Conservation (phyloP, 64 coral and sea anemone species). For the Exaiptasia diaphana region DNA sequence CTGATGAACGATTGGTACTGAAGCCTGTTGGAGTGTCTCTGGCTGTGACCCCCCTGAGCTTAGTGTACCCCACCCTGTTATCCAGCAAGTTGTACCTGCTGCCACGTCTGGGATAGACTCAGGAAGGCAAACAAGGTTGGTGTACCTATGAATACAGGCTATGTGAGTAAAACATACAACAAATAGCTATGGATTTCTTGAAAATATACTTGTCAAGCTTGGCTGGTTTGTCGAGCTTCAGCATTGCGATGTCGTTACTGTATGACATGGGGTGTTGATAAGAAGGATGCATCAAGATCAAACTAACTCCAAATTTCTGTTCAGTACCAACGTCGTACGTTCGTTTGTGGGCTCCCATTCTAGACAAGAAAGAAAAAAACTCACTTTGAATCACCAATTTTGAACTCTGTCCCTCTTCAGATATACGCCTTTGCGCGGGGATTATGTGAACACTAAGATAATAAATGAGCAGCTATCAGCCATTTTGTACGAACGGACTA, state of each 20-base stretch:
- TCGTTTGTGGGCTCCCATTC: constrained; percentile 12
- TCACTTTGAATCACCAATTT: no score
- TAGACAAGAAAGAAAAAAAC: neutral
- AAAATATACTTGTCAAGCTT: neutral
- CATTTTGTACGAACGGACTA: no score
- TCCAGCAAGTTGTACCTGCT: constrained; percentile 34
- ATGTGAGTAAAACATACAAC: neutral
- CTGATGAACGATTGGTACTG: constrained; percentile 41
- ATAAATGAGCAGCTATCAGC: no score
- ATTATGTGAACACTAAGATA: no score
- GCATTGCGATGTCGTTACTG: constrained; percentile 10
- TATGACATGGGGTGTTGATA: neutral
- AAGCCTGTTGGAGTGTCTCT: constrained; percentile 21
- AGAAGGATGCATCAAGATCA: neutral
- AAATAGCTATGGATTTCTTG: neutral
- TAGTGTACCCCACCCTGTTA: constrained; percentile 52
- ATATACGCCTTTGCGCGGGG: no score
- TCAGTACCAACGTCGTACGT: neutral
- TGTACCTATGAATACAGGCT: neutral
- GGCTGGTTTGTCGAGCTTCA: constrained; percentile 34
- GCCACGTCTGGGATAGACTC: neutral
- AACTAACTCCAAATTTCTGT: neutral
- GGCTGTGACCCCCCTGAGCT: constrained; percentile 26
- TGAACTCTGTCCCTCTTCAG: no score
- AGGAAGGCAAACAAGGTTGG: constrained; percentile 42